Conservation (phyloP, 2,888 invertebrate species). For the Hymenopus coronatus region DNA sequence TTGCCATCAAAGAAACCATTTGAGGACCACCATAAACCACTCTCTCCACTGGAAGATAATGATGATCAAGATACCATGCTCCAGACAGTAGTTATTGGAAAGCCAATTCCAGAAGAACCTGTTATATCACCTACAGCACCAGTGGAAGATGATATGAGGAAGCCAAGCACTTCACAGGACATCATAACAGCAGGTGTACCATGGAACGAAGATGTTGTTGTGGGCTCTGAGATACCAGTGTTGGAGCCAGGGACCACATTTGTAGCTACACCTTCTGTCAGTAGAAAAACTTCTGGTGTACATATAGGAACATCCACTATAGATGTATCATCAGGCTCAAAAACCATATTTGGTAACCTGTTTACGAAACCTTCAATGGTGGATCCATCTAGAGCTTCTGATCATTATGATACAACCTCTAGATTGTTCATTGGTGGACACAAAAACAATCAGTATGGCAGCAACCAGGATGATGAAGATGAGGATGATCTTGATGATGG, state of each 20-base stretch:
- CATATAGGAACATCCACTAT: conserved; percentile 32
- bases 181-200: conserved; percentile 31
- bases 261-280: conserved; percentile 37
- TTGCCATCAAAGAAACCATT: background rate
- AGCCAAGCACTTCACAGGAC: conserved; percentile 10
- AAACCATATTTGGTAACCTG: conserved; percentile 37
- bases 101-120: conserved; percentile 31
- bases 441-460: background rate
- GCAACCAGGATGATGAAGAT: background rate
- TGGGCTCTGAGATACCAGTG: conserved; percentile 37
- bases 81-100: conserved; percentile 36
- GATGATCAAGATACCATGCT: conserved; percentile 27
- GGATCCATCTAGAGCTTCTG: conserved; percentile 26
- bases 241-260: background rate
- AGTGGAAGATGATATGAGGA: conserved; percentile 23
- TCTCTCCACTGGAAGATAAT: background rate
- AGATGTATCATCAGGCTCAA: conserved; percentile 10
- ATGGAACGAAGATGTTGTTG: conserved; percentile 28
- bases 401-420: background rate
- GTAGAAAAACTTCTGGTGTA: conserved; percentile 16
- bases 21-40: background rate
- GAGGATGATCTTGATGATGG: conserved; percentile 1
- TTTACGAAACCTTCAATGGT: conserved; percentile 33
- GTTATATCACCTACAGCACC: conserved; percentile 30
- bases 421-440: background rate